A percentile compares a stretch with the other conserved stretches of the same genome.
Conservation (phyloP, 2,888 invertebrate genomes). For the Lasioglossum villosulum region DNA sequence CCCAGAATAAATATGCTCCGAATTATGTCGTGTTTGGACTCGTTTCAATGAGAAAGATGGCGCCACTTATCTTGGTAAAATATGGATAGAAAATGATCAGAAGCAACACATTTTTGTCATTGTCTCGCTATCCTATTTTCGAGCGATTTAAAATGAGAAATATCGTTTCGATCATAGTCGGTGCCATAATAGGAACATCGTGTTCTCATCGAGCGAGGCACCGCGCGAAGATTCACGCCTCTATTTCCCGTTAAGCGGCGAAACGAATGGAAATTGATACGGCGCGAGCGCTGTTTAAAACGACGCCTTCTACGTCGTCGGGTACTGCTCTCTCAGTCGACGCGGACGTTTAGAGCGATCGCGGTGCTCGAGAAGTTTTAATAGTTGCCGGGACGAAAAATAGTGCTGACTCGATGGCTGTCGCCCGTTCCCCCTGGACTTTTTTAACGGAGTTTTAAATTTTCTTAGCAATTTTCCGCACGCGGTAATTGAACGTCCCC, state of each 20-base stretch:
- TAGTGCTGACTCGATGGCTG: constrained; percentile 7
- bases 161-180: not conserved
- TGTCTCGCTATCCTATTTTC: not conserved
- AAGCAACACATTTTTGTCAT: too few relatives aligned
- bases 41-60: too few relatives aligned
- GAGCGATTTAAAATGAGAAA: not conserved
- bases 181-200: not conserved
- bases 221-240: not conserved
- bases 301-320: constrained; percentile 7
- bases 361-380: constrained; percentile 33
- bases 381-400: constrained; percentile 31
- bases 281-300: constrained; percentile 14
- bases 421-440: constrained; percentile 7
- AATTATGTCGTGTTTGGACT: too few relatives aligned
- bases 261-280: constrained; percentile 19
- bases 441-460: constrained; percentile 26
- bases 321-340: constrained; percentile 1
- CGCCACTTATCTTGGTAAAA: too few relatives aligned
- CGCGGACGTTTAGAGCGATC: constrained; percentile 30
- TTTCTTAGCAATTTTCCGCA: constrained; percentile 24
- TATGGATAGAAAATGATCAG: too few relatives aligned
- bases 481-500: constrained; percentile 1
- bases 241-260: not conserved
- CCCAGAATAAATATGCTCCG: too few relatives aligned
- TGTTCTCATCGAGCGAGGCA: not conserved